These are phyloP conservation scores for Hylaea fasciaria DNA, from an alignment of 2,888 invertebrate genomes.

Conservation along the genomic window DNA sequence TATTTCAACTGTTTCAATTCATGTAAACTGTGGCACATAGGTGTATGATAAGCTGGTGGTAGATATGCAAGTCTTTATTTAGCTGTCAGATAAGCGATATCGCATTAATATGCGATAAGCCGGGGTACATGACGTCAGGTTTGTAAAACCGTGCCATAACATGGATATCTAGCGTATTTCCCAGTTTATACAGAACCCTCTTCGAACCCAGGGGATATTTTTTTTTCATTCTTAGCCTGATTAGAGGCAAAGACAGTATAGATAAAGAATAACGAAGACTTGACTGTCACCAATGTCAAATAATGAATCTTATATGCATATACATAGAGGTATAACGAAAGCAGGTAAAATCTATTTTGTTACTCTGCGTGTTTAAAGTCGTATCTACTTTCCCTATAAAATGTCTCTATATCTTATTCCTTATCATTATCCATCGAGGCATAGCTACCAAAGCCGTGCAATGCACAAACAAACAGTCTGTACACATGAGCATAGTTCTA, in stretches of 20 bases:
- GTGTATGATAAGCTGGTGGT: not conserved
- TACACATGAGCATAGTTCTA: conserved; percentile 4
- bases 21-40: not conserved
- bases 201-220: too few relatives aligned
- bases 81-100: conserved; percentile 31
- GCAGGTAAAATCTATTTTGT: too few relatives aligned
- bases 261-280: too few relatives aligned
- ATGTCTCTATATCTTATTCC: conserved; percentile 4
- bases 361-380: too few relatives aligned
- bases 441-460: not conserved
- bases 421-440: conserved; percentile 30
- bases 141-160: conserved; percentile 9
- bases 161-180: not conserved
- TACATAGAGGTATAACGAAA: too few relatives aligned
- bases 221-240: too few relatives aligned
- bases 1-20: not conserved
- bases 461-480: conserved; percentile 9
- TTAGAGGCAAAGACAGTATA: too few relatives aligned
- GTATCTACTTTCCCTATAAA: too few relatives aligned
- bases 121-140: conserved; percentile 24
- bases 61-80: conserved; percentile 16
- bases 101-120: conserved; percentile 36
- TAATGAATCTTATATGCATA: too few relatives aligned
- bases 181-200: too few relatives aligned
- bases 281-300: too few relatives aligned